These are phyloP conservation scores for Sebastes fasciatus DNA, from an alignment of 2,113 vertebrate species.

Conservation along the genomic window DNA sequence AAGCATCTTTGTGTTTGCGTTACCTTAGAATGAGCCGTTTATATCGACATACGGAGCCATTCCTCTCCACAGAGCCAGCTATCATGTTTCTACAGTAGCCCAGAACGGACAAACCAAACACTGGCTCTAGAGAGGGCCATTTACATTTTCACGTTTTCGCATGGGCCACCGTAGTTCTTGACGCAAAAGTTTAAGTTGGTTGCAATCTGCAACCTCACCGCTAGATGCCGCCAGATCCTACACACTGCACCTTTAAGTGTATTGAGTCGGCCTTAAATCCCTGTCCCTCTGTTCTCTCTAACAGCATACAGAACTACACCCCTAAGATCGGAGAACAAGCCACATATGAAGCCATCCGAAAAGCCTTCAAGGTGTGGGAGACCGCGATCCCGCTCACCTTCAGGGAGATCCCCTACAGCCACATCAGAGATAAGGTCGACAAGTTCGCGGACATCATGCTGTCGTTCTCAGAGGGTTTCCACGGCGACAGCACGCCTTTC, in stretches of 20 bases:
- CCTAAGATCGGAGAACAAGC: conserved; percentile 87
- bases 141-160: too few species aligned
- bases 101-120: too few species aligned
- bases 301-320: conserved; percentile 87
- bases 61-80: too few species aligned
- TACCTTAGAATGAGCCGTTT: too few species aligned
- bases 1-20: too few species aligned
- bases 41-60: too few species aligned
- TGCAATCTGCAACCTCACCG: too few species aligned
- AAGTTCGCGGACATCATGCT: conserved; percentile 95
- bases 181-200: too few species aligned
- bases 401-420: conserved; percentile 89
- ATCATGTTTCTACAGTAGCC: too few species aligned
- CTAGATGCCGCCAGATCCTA: too few species aligned
- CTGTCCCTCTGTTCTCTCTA: not conserved
- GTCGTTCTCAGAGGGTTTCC: conserved; percentile 92
- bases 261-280: not conserved
- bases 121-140: too few species aligned
- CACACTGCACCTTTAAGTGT: not conserved
- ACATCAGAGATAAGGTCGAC: conserved; percentile 86
- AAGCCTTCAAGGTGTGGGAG: conserved; percentile 91
- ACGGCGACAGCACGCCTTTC: conserved; percentile 93
- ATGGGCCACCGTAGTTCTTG: too few species aligned
- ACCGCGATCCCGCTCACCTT: conserved; percentile 87
- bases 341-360: conserved; percentile 89